Conservation (phyloP, 2,888 invertebrate genomes). For the Muschampia plurimacula region DNA sequence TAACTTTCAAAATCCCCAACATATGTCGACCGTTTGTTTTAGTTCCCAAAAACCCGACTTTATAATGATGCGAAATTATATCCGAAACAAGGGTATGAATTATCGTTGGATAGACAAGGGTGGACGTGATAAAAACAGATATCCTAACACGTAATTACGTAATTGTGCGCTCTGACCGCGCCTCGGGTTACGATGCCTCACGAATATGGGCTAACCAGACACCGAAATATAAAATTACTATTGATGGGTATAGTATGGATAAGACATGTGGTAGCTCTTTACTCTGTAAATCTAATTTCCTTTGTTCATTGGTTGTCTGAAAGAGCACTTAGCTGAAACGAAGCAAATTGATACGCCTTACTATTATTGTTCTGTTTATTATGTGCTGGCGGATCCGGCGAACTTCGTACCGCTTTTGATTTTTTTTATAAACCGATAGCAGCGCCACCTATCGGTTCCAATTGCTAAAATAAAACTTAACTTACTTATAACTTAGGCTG, state of each 20-base stretch:
- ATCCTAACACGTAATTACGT: constrained; percentile 85
- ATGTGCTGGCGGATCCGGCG: too few relatives aligned
- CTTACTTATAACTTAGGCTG: too few relatives aligned
- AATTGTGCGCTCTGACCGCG: constrained; percentile 77
- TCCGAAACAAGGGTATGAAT: constrained; percentile 80
- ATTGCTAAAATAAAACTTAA: too few relatives aligned
- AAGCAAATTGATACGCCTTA: too few relatives aligned
- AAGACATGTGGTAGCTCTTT: constrained; percentile 1
- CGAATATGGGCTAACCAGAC: constrained; percentile 76
- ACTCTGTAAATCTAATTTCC: too few relatives aligned
- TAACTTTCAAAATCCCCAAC: constrained; percentile 18
- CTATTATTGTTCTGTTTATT: too few relatives aligned
- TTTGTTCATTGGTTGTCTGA: too few relatives aligned
- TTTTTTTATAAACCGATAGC: too few relatives aligned
- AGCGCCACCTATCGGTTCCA: too few relatives aligned
- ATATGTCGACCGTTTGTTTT: constrained; percentile 38
- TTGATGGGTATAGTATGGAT: constrained; percentile 45
- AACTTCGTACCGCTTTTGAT: too few relatives aligned
- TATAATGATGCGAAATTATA: constrained; percentile 72
- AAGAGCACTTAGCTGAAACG: too few relatives aligned
- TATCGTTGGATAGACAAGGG: constrained; percentile 83
- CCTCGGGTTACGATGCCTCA: constrained; percentile 79
- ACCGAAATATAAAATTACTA: constrained; percentile 72
- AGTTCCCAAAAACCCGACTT: constrained; percentile 46
- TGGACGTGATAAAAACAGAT: constrained; percentile 86